A percentile compares a stretch with the other conserved stretches of the same genome.
Conservation (phyloP, 2,888 invertebrate species). For the Elmis aenea region DNA sequence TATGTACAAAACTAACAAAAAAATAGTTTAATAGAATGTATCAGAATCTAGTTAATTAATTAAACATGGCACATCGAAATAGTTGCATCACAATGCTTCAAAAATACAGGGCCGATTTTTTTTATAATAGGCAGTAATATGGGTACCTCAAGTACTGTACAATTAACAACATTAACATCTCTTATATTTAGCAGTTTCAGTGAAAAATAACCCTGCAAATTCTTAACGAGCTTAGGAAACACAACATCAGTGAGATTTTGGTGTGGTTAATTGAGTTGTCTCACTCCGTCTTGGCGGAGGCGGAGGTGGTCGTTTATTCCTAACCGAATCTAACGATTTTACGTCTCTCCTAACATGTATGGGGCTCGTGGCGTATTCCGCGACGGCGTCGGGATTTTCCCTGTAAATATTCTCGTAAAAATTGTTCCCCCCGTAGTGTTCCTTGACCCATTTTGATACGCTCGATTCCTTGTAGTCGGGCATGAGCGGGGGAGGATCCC, state of each 20-base stretch:
- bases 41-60: too few species aligned
- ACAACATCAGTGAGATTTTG: conserved; percentile 24
- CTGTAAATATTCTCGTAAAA: conserved; percentile 73
- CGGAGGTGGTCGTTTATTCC: conserved; percentile 70
- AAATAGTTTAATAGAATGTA: too few species aligned
- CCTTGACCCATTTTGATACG: conserved; percentile 85
- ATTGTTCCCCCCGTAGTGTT: conserved; percentile 73
- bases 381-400: conserved; percentile 45
- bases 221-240: too few species aligned
- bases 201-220: too few species aligned
- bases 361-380: conserved; percentile 48
- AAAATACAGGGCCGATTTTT: too few species aligned
- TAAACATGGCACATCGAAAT: too few species aligned
- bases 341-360: conserved; percentile 30
- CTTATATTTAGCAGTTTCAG: too few species aligned
- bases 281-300: conserved; percentile 88
- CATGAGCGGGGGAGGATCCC: conserved; percentile 70
- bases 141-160: too few species aligned
- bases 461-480: conserved; percentile 77
- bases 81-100: too few species aligned
- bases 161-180: conserved; percentile 2
- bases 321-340: conserved; percentile 24
- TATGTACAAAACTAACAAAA: too few species aligned
- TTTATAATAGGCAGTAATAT: too few species aligned
- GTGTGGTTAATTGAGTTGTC: conserved; percentile 70